Evolutionary conservation across 2,888 invertebrate species (phyloP), one percentile per base, ranked within the genome.

Genomic region (Ichneumoninae sp.): DNA sequence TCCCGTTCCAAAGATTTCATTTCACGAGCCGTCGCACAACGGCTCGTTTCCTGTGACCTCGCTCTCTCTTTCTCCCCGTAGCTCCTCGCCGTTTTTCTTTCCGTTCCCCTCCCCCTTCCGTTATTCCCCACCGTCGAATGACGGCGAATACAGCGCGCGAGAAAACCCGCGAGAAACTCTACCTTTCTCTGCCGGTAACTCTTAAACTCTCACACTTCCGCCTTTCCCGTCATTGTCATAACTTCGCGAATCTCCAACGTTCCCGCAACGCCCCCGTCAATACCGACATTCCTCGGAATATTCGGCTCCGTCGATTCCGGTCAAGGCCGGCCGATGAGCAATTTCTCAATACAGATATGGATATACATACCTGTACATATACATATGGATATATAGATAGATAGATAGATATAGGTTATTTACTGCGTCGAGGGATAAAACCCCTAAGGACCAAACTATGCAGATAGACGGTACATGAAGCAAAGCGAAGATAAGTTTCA

Each of bases 11-110:
- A 78, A 81, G 87, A 90, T 91, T 91, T 91, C 90, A 92, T 92
- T 92, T 92, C 92, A 91, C 91, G 90, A 90, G 83, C 89, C 91
- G 90, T 89, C 90, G 91, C 89, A 89, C 91, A 89, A 81, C 83
- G 86, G 86, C 88, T 88, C 88, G 87, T 81, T 87, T 86, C 85
- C 84, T 78, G 81, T 73, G 60, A 57, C 57, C 57, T 44, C 52
- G 2, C 76, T 50, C 40, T 19, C 74, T 50, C 50, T 47, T 47
- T 50, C 6, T 75, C 7, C n/a, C 19, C n/a, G 0, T 47, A 8
- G 10, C n/a, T 47, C 40, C 44, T 47, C 47, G 60, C 13, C 30
- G 26, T 47, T 74, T 60, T 60, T 50, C 19, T 33, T 47, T n/a
- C 22, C 19, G 3, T 19, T 65, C 19, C 26, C n/a, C n/a, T 66